These are phyloP conservation scores for Polymixis flavicincta DNA, from an alignment of 2,888 invertebrate genomes.

Conservation along the genomic window DNA sequence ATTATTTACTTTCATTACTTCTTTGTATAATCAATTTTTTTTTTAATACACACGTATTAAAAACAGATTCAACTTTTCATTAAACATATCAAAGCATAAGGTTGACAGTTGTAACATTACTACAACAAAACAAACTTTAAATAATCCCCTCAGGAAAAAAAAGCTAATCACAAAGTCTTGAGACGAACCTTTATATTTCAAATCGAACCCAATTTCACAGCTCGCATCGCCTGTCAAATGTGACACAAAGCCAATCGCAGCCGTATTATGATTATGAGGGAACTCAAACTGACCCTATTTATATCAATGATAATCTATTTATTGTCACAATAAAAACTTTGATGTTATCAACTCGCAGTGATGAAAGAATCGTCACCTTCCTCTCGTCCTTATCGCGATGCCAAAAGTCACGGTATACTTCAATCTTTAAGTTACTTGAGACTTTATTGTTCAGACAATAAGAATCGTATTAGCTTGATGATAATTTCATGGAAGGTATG, in stretches of 20 bases:
- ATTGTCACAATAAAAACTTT: conserved; percentile 89
- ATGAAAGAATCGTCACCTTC: conserved; percentile 89
- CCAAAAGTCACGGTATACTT: conserved; percentile 83
- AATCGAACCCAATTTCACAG: conserved; percentile 90
- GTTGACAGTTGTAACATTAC: conserved; percentile 80
- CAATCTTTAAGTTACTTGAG: conserved; percentile 31
- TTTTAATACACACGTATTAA: neutral
- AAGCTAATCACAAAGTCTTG: conserved; percentile 83
- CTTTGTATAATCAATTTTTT: neutral
- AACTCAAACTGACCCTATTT: conserved; percentile 89
- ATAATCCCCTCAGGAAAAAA: conserved; percentile 84
- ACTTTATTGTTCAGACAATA: conserved; percentile 40
- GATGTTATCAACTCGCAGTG: conserved; percentile 87
- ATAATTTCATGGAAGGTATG: conserved; percentile 75
- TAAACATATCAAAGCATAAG: conserved; percentile 64
- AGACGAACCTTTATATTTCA: conserved; percentile 87
- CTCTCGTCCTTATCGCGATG: conserved; percentile 85
- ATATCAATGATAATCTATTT: conserved; percentile 90
- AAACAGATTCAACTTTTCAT: conserved; percentile 65
- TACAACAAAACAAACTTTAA: conserved; percentile 87
- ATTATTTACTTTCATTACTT: neutral
- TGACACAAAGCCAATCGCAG: conserved; percentile 89
- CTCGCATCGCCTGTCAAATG: conserved; percentile 89
- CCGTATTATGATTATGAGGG: conserved; percentile 87
- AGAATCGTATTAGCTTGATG: conserved; percentile 69